Percentiles rank a stretch among this genome's conserved stretches.
phyloP scores from a whole-genome alignment of 1,140 invertebrate genomes.

The Sinella curviseta region DNA sequence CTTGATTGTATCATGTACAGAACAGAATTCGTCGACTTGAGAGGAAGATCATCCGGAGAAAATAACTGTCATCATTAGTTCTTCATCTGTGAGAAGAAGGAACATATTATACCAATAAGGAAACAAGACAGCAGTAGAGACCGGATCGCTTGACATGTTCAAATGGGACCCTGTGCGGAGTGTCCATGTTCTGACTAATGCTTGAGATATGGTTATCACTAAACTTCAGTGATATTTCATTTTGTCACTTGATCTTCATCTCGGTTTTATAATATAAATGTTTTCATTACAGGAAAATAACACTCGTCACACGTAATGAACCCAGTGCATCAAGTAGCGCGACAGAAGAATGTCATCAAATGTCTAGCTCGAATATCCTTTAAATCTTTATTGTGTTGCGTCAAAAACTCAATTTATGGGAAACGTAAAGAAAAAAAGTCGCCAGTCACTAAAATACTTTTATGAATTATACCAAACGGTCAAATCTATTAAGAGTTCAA shows the following conservation, averaged over 20 bases:
- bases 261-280: not conserved
- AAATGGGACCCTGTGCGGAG: not conserved
- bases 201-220: not conserved
- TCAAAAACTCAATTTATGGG: not conserved
- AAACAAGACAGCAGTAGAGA: not conserved
- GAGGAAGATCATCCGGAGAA: not conserved
- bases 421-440: no score
- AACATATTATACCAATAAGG: not conserved
- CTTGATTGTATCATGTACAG: no score
- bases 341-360: not conserved
- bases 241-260: slow-evolving; percentile 13
- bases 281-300: not conserved
- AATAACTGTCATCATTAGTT: slow-evolving; percentile 20
- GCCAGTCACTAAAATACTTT: no score
- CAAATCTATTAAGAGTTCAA: no score
- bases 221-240: not conserved
- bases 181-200: not conserved
- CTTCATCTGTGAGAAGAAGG: not conserved
- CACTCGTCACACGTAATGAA: not conserved
- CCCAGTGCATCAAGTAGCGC: not conserved
- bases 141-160: not conserved
- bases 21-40: no score
- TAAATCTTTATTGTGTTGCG: not conserved
- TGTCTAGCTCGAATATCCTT: not conserved
- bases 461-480: no score